Percentiles rank a stretch among this genome's conserved stretches.
phyloP scores from a whole-genome alignment of 2,113 vertebrate species.

The Nycticorax nycticorax region DNA sequence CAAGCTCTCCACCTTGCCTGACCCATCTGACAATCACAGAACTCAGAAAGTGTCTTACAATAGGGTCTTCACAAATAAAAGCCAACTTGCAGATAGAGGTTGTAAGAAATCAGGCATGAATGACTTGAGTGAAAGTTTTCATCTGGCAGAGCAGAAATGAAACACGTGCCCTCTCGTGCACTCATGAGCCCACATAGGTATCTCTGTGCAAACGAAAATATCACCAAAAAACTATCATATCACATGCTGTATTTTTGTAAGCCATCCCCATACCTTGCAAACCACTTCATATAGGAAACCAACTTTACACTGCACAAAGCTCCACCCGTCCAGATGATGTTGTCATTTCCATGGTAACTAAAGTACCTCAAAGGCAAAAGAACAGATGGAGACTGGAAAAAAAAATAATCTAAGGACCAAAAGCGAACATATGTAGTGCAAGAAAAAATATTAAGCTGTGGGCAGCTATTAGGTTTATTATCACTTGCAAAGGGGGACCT shows the following conservation, averaged over 20 bases:
- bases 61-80: background rate
- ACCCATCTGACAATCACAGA: background rate
- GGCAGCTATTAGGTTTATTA: constrained; percentile 62
- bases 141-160: background rate
- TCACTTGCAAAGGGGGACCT: constrained; percentile 45
- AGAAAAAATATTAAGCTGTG: constrained; percentile 65
- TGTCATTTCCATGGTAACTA: constrained; percentile 66
- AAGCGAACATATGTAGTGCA: constrained; percentile 62
- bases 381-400: constrained; percentile 61
- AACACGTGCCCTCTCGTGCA: rapidly evolving
- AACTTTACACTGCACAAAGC: background rate
- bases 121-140: background rate
- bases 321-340: constrained; percentile 61
- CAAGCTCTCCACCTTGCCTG: background rate
- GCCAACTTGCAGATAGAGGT: background rate
- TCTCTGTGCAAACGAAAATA: background rate
- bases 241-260: background rate
- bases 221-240: background rate
- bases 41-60: background rate
- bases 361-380: constrained; percentile 64
- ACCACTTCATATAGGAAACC: constrained; percentile 8
- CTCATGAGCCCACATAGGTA: no score
- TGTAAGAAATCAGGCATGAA: background rate
- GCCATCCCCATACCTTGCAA: background rate
- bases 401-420: constrained; percentile 39